Conservation (phyloP, 30 jellyfish, hydroid and myxozoan genomes). For the Sanderia malayensis region DNA sequence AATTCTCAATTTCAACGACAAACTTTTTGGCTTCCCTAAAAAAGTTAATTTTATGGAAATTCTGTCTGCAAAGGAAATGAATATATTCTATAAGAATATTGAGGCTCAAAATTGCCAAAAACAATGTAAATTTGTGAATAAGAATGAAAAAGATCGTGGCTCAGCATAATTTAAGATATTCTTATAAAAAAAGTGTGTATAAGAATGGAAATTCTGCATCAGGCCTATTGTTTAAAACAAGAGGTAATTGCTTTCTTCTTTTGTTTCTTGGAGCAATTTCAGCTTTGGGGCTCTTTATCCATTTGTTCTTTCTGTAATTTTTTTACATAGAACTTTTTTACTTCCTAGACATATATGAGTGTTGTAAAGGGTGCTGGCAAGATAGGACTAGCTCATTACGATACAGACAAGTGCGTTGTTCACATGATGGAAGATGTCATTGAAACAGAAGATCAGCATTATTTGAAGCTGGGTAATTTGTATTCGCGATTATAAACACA, state of each 20-base stretch:
- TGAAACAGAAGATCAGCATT: conserved; percentile 64
- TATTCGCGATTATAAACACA: too few relatives aligned
- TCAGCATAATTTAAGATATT: not conserved
- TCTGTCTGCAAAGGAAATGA: too few relatives aligned
- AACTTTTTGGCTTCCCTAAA: too few relatives aligned
- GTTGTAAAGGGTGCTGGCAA: conserved; percentile 36
- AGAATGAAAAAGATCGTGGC: not conserved
- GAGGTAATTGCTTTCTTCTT: not conserved
- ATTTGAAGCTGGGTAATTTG: conserved; percentile 33
- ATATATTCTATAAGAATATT: too few relatives aligned
- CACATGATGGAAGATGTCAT: conserved; percentile 80
- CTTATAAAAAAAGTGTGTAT: not conserved
- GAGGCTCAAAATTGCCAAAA: not conserved
- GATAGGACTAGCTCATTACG: conserved; percentile 80
- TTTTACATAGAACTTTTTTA: not conserved
- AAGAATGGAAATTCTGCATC: not conserved
- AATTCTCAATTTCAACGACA: too few relatives aligned
- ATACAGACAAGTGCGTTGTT: conserved; percentile 57
- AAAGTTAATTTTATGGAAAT: not conserved
- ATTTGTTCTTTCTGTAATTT: not conserved
- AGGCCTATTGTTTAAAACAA: not conserved
- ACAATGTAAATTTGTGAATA: too few relatives aligned
- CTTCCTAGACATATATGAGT: conserved; percentile 75
- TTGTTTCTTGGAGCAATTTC: not conserved
- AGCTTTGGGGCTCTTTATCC: not conserved